phyloP scores from a whole-genome alignment of 2,113 vertebrate species.

The Halichoeres trimaculatus region DNA sequence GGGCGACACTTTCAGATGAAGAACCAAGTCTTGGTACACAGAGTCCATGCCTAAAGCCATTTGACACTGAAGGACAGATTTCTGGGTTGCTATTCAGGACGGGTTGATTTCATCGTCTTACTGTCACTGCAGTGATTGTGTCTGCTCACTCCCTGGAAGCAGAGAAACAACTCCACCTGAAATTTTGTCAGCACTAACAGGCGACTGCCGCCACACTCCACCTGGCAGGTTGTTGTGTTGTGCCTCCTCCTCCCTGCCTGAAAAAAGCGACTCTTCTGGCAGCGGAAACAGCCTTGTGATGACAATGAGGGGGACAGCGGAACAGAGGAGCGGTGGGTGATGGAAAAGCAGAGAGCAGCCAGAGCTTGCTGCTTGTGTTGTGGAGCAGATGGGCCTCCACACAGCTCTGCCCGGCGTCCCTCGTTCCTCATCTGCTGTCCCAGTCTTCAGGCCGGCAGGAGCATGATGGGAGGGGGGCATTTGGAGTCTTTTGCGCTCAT shows the following conservation, averaged over 20 bases:
- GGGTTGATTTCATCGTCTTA: constrained; percentile 27
- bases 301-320: constrained; percentile 52
- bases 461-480: constrained; percentile 39
- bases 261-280: constrained; percentile 55
- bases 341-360: constrained; percentile 37
- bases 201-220: constrained; percentile 57
- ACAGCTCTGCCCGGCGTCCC: constrained; percentile 52
- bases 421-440: constrained; percentile 59
- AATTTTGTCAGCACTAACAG: constrained; percentile 51
- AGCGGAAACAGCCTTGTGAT: constrained; percentile 23
- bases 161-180: constrained; percentile 12
- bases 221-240: constrained; percentile 59
- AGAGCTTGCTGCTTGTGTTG: constrained; percentile 31
- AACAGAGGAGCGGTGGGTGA: constrained; percentile 56
- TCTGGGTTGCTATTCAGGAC: constrained; percentile 34
- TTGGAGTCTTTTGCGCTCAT: constrained; percentile 43
- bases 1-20: too few species aligned
- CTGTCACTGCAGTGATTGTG: constrained; percentile 12
- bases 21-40: too few species aligned
- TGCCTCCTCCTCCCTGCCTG: constrained; percentile 21
- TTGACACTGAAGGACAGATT: background rate
- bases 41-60: background rate
- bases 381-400: constrained; percentile 74
- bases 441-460: constrained; percentile 50
- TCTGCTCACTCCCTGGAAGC: constrained; percentile 7